A percentile compares a stretch with the other conserved stretches of the same genome.
phyloP scores from a whole-genome alignment of 2,797 vertebrate species.

The Gobio occitaniae region DNA sequence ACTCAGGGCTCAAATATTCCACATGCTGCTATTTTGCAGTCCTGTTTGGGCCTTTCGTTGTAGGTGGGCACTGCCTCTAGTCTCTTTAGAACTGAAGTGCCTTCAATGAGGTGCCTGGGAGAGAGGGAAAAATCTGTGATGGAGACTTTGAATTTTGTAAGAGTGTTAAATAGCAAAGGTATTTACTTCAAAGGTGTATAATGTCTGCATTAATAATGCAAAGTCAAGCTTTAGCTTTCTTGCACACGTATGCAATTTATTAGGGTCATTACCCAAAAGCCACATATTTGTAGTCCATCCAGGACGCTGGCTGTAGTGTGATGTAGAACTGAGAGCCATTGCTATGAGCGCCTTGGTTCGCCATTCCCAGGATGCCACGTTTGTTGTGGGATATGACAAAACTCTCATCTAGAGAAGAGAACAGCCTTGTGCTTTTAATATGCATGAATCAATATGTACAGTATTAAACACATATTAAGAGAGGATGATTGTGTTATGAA shows the following conservation, averaged over 20 bases:
- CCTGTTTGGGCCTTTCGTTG: constrained; percentile 82
- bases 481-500: background rate
- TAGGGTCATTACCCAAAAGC: constrained; percentile 85
- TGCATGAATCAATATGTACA: background rate
- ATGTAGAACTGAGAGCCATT: constrained; percentile 92
- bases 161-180: background rate
- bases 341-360: constrained; percentile 86
- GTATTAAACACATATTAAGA: background rate
- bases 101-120: constrained; percentile 85
- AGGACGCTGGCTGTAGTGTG: constrained; percentile 83
- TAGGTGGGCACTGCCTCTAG: constrained; percentile 79
- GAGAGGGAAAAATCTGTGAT: constrained; percentile 36
- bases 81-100: constrained; percentile 81
- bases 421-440: background rate
- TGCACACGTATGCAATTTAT: background rate
- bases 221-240: background rate
- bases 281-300: constrained; percentile 88
- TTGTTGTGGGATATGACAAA: constrained; percentile 84
- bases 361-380: constrained; percentile 87
- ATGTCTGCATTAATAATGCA: background rate
- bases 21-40: constrained; percentile 83
- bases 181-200: background rate
- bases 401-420: constrained; percentile 82
- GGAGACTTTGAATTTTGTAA: background rate
- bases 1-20: constrained; percentile 75